Evolutionary conservation across 2,888 invertebrate species (phyloP).

Genomic region (Drosophila vallismaia): DNA sequence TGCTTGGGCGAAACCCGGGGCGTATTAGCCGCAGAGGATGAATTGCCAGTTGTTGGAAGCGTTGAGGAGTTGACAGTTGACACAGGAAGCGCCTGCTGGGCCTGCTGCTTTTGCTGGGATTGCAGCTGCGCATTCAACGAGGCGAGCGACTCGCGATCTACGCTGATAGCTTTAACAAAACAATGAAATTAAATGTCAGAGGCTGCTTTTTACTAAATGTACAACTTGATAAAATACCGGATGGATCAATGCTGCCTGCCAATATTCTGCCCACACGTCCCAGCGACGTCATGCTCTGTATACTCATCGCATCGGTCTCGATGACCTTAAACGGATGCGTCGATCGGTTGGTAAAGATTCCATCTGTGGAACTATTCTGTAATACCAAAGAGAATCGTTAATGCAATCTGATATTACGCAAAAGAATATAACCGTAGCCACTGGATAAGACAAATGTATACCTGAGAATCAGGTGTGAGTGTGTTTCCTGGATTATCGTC

Average conservation of each 20-base stretch:
- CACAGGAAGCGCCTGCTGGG: slow-evolving; percentile 54
- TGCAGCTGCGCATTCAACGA: slow-evolving; percentile 75
- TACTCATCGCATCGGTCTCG: slow-evolving; percentile 93
- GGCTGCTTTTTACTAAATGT: background rate
- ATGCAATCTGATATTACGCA: background rate
- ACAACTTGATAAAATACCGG: slow-evolving; percentile 77
- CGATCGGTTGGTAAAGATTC: slow-evolving; percentile 88
- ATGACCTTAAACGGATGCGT: slow-evolving; percentile 93
- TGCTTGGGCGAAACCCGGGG: slow-evolving; percentile 52
- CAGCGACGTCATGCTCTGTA: slow-evolving; percentile 94
- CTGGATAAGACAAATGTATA: slow-evolving; percentile 54
- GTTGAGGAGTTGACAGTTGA: slow-evolving; percentile 35
- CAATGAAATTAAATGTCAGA: slow-evolving; percentile 12
- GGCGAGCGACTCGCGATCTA: slow-evolving; percentile 82
- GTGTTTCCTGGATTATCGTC: slow-evolving; percentile 88
- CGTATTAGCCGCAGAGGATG: slow-evolving; percentile 38
- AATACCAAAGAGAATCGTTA: slow-evolving; percentile 7
- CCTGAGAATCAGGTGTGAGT: slow-evolving; percentile 91
- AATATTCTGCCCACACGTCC: slow-evolving; percentile 92
- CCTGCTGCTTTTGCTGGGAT: slow-evolving; percentile 65
- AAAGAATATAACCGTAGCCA: background rate
- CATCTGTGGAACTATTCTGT: slow-evolving; percentile 88
- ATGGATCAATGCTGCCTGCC: slow-evolving; percentile 88
- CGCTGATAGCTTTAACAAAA: slow-evolving; percentile 74
- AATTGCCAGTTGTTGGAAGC: slow-evolving; percentile 33